Evolutionary conservation across 2,113 vertebrate species (phyloP).

Genomic region (Trachemys scripta): DNA sequence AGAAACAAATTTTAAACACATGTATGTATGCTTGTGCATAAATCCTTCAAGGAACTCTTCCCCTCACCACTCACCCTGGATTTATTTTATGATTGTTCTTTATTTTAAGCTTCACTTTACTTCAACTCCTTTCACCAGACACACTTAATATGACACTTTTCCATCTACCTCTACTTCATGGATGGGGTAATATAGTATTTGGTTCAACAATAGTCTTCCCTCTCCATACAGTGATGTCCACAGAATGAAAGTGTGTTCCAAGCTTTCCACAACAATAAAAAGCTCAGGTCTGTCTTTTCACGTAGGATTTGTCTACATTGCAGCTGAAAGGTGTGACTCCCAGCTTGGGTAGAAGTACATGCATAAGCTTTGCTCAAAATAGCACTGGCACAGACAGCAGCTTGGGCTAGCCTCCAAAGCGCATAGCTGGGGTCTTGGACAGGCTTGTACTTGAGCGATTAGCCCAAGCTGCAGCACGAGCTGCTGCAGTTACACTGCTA

Average conservation of each 20-base stretch:
- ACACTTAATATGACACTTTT: not conserved
- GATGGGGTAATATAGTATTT: not conserved
- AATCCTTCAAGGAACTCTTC: not conserved
- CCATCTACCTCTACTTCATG: not conserved
- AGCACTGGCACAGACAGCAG: not conserved
- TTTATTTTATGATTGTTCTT: not conserved
- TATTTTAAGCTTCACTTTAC: not conserved
- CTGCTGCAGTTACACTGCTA: not conserved
- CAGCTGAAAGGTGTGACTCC: not conserved
- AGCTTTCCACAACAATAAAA: slow-evolving; percentile 42
- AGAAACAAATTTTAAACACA: not conserved
- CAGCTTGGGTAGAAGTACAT: not conserved
- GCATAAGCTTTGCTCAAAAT: not conserved
- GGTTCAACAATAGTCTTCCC: not conserved
- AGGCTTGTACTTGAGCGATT: not conserved
- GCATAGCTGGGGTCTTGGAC: not conserved
- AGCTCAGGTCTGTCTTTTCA: not conserved
- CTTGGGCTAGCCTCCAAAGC: not conserved
- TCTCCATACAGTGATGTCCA: not conserved
- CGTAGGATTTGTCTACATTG: not conserved
- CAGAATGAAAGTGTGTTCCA: not conserved
- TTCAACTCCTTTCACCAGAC: not conserved
- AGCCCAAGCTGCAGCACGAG: not conserved
- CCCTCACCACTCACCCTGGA: not conserved
- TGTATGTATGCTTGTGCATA: not conserved